Evolutionary conservation across 64 coral and sea anemone genomes (phyloP), one percentile per base, ranked within the genome.

Genomic region (Montipora sp.): DNA sequence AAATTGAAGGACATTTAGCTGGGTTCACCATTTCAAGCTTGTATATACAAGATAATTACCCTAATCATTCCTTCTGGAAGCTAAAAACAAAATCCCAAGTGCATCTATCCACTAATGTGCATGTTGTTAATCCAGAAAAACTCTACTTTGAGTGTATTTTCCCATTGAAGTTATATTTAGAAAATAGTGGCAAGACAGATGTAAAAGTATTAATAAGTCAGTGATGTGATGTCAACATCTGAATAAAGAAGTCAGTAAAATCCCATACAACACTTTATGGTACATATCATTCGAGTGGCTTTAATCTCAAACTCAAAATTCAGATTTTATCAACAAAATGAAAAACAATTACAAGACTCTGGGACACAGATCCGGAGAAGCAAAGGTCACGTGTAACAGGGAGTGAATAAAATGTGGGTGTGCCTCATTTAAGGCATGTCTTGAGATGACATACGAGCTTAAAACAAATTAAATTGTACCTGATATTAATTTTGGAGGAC

Each of bases 21-120:
- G 66, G 66, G 66, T 69, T 69, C 66, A 69, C 66, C 66, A 69
- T 69, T 69, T 69, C n/a, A 69, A 69, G 66, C 66, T 69, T 69
- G 66, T 69, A 69, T 69, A 69, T 69, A 69, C 66, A 14, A 21
- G 66, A 69, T 5, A 69, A 69, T 69, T 69, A 69, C 66, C 66
- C 0, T 69, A 69, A 69, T 69, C 5, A 69, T 69, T 69, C 16
- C 66, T 69, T 69, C 66, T 69, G 66, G 66, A 69, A 69, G 66
- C 66, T 69, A 69, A 69, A 69, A 69, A 69, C 5, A 69, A 69
- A 69, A 69, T 69, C 66, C 66, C 21, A 69, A 69, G 66, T 69
- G 66, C 66, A 69, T 69, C 66, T 69, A 6, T 69, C 66, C 66
- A 8, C n/a, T 69, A 69, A 69, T 69, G 21, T 14, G 66, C 66